Conservation (phyloP, 2,888 invertebrate species). For the Catocala nupta region DNA sequence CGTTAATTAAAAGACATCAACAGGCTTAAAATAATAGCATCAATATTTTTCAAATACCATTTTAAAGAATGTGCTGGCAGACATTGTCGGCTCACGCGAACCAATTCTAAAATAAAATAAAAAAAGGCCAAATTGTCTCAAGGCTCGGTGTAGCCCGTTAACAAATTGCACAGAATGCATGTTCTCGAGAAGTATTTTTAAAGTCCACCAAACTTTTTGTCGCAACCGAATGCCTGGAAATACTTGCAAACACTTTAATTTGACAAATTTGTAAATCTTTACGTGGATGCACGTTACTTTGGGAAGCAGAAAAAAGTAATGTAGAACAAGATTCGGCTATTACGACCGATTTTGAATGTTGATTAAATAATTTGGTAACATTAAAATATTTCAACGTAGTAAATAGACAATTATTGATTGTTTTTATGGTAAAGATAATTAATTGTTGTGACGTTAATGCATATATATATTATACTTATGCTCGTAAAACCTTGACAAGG, state of each 20-base stretch:
- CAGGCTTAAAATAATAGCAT: too few species aligned
- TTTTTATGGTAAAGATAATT: too few species aligned
- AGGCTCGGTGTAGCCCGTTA: conserved; percentile 27
- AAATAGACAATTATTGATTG: too few species aligned
- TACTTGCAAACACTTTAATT: conserved; percentile 51
- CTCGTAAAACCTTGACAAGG: too few species aligned
- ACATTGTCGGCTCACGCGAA: neutral
- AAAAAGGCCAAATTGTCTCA: conserved; percentile 29
- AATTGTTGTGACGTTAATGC: too few species aligned
- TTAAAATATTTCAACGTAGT: too few species aligned
- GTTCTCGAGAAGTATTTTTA: conserved; percentile 47
- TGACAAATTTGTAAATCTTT: conserved; percentile 53
- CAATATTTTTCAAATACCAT: neutral
- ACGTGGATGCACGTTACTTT: conserved; percentile 27
- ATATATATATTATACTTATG: too few species aligned
- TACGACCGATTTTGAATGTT: neutral
- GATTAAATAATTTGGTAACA: neutral
- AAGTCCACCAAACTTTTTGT: conserved; percentile 35
- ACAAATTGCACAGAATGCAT: conserved; percentile 49
- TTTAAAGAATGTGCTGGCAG: conserved; percentile 9
- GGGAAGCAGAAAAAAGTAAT: neutral
- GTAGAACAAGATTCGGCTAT: neutral
- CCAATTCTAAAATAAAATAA: conserved; percentile 10
- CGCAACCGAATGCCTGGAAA: conserved; percentile 36
- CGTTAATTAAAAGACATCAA: too few species aligned